These are phyloP conservation scores for Diplodus sargus DNA, from an alignment of 2,797 vertebrate genomes.

Conservation along the genomic window DNA sequence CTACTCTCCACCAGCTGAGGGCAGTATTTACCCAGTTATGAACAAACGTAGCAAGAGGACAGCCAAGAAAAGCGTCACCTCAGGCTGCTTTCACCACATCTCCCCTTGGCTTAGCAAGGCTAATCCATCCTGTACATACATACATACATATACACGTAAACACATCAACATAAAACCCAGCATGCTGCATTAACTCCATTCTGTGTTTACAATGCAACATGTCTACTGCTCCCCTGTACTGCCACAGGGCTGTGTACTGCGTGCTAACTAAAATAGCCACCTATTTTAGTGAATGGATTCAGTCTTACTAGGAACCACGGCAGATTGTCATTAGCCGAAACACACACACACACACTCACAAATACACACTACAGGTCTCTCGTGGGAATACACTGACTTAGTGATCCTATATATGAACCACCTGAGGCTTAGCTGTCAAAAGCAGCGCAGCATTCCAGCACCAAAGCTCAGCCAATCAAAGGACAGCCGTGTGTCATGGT, in stretches of 20 bases:
- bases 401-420: slow-evolving; percentile 58
- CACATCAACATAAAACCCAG: slow-evolving; percentile 49
- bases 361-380: neutral
- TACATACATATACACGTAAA: no score
- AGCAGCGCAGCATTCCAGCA: slow-evolving; percentile 55
- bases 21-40: slow-evolving; percentile 62
- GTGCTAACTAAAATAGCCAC: slow-evolving; percentile 48
- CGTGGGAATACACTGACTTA: slow-evolving; percentile 42
- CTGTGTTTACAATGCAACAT: slow-evolving; percentile 51
- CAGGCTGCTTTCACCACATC: slow-evolving; percentile 50
- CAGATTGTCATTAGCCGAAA: slow-evolving; percentile 28
- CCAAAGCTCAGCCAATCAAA: slow-evolving; percentile 40
- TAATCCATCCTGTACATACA: slow-evolving; percentile 61
- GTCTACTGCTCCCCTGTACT: slow-evolving; percentile 25
- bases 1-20: slow-evolving; percentile 68
- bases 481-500: slow-evolving; percentile 63
- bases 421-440: slow-evolving; percentile 71
- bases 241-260: slow-evolving; percentile 39
- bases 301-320: slow-evolving; percentile 17
- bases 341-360: slow-evolving; percentile 21
- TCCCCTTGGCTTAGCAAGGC: slow-evolving; percentile 56
- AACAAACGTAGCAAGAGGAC: slow-evolving; percentile 16
- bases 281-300: slow-evolving; percentile 52
- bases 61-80: slow-evolving; percentile 63
- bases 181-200: slow-evolving; percentile 52